Conservation (phyloP, 2,113 vertebrate species). For the Trematocara zebra region DNA sequence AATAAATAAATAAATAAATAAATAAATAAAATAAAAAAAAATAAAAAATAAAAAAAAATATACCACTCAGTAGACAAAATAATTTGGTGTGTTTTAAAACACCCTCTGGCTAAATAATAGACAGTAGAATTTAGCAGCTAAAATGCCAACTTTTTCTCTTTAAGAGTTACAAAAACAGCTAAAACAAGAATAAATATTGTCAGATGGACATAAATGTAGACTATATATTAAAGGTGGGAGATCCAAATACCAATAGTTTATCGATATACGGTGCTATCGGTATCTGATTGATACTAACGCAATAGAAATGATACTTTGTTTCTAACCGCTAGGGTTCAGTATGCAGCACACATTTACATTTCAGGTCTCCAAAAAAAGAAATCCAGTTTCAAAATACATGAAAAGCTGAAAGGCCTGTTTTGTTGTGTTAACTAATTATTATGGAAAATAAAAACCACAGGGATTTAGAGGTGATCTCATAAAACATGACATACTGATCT, state of each 20-base stretch:
- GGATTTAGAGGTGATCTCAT: background rate
- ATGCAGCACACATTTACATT: background rate
- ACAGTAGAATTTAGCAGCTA: background rate
- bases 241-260: background rate
- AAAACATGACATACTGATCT: background rate
- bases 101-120: background rate
- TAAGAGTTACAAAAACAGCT: background rate
- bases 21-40: too few species aligned
- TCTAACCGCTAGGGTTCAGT: background rate
- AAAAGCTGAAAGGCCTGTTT: background rate
- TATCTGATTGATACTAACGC: background rate
- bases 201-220: background rate
- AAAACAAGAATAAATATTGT: background rate
- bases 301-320: background rate
- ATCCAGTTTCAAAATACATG: background rate
- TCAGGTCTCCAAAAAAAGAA: background rate
- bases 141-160: background rate
- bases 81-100: background rate
- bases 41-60: too few species aligned
- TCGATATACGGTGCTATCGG: background rate
- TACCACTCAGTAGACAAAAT: background rate
- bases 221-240: background rate
- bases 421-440: background rate
- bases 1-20: too few species aligned
- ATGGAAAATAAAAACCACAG: background rate